Base-by-base conservation (phyloP, 2,888 invertebrate genomes). In the Embidobia sp. region DNA sequence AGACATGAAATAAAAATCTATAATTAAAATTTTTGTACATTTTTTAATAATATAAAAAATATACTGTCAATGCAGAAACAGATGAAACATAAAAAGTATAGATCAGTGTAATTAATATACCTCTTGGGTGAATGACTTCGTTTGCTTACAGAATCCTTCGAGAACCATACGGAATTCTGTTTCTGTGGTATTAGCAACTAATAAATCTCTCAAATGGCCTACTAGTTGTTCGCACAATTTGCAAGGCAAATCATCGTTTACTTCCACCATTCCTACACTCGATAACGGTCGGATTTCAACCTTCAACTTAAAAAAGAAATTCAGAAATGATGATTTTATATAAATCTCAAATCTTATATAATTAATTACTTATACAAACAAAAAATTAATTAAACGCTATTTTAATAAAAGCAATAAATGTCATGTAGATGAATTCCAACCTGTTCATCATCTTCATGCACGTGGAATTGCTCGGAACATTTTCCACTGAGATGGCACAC, bases 171-270 rank as follows among this genome's bases (percentile, higher is more conserved):
- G 92, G 90, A 97, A 97, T 90, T 97, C 96, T 0, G 90, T 83
- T 88, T 95, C 95, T 0, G 97, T 96, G 0, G 97, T 96, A 87
- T 97, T 96, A 11, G 97, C 94, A 19, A 95, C 91, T 16, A 97
- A 89, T 3, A 96, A 91, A 85, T 97, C 95, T 75, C 94, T 93
- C 80, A 97, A 90, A 89, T 97, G 96, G 15, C 91, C 90, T 0
- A 97, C 94, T 49, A 97, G 90, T 87, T 96, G 95, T 83, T 95
- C 93, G 89, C 97, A 97, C 63, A 97, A 91, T 83, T 96, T 95
- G 87, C 97, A 97, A 0, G 96, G 94, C 53, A 95, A 91, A 85
- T 94, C 93, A 81, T 93, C 93, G 31, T 87, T 89, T n/a, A 92
- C 85, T 37, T 90, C 90, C 10, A 92, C 90, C 83, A 91, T 90